A percentile compares a stretch with the other conserved stretches of the same genome.
Conservation (phyloP, 2,797 vertebrate genomes). For the Etheostoma perlongum region DNA sequence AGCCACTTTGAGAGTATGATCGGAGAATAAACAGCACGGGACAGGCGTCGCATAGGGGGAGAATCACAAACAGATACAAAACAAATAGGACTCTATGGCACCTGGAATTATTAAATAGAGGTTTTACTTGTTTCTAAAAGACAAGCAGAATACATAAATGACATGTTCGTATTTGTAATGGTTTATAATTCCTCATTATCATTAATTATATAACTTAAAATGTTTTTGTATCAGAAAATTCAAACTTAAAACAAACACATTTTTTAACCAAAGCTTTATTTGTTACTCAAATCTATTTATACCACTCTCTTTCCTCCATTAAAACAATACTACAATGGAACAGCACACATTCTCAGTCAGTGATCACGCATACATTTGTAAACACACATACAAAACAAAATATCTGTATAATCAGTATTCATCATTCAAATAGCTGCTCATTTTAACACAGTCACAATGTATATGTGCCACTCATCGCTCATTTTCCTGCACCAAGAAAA, state of each 20-base stretch:
- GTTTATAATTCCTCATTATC: not conserved
- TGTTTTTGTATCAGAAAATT: not conserved
- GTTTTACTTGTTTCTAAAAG: not conserved
- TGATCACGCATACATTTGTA: slow-evolving; percentile 20
- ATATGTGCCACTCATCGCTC: slow-evolving; percentile 26
- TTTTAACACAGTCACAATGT: slow-evolving; percentile 29
- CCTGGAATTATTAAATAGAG: not conserved
- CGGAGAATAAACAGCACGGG: slow-evolving; percentile 43
- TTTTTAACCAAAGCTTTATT: slow-evolving; percentile 66
- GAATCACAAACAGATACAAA: not conserved
- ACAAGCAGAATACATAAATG: not conserved
- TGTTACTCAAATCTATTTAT: slow-evolving; percentile 26
- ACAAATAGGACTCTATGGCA: not conserved
- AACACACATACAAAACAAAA: slow-evolving; percentile 46
- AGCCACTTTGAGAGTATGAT: slow-evolving; percentile 21
- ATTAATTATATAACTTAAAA: not conserved
- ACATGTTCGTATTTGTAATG: not conserved
- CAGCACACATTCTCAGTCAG: slow-evolving; percentile 21
- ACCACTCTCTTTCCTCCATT: slow-evolving; percentile 21
- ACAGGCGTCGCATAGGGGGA: slow-evolving; percentile 20
- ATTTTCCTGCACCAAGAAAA: slow-evolving; percentile 43
- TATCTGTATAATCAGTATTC: slow-evolving; percentile 43
- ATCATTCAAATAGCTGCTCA: slow-evolving; percentile 60
- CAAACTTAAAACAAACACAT: not conserved
- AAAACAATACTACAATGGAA: slow-evolving; percentile 56